phyloP scores from a whole-genome alignment of 2,888 invertebrate genomes.

The Stegophylla sp. region DNA sequence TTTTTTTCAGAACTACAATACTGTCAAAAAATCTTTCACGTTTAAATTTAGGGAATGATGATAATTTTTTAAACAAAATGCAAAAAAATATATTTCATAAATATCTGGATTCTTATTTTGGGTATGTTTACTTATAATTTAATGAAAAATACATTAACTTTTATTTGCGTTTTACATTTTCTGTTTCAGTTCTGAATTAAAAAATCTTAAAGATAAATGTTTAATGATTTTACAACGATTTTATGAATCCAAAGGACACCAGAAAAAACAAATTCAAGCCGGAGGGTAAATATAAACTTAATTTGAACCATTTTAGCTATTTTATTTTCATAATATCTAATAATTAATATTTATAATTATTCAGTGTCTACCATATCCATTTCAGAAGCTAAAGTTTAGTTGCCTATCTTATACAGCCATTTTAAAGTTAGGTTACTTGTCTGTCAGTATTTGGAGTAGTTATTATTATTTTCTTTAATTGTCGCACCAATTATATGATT shows the following conservation, averaged over 20 bases:
- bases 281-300: conserved; percentile 67
- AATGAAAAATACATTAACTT: neutral
- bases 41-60: conserved; percentile 81
- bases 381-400: no score
- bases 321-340: no score
- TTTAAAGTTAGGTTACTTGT: no score
- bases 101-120: conserved; percentile 80
- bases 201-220: conserved; percentile 80
- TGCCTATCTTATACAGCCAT: no score
- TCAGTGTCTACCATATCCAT: no score
- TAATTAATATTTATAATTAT: no score
- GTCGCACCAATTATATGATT: no score
- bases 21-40: conserved; percentile 76
- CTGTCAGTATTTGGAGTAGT: no score
- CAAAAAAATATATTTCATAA: conserved; percentile 82
- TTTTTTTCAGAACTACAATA: conserved; percentile 73
- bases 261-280: conserved; percentile 89
- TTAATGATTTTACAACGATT: conserved; percentile 79
- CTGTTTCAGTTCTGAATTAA: conserved; percentile 72
- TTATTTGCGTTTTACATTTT: conserved; percentile 44
- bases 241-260: conserved; percentile 91
- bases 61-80: conserved; percentile 77
- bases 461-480: no score
- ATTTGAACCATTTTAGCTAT: neutral
- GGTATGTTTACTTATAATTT: conserved; percentile 65